Evolutionary conservation across 2,113 vertebrate genomes (phyloP).

Genomic region (Opisthocomus hoazin): DNA sequence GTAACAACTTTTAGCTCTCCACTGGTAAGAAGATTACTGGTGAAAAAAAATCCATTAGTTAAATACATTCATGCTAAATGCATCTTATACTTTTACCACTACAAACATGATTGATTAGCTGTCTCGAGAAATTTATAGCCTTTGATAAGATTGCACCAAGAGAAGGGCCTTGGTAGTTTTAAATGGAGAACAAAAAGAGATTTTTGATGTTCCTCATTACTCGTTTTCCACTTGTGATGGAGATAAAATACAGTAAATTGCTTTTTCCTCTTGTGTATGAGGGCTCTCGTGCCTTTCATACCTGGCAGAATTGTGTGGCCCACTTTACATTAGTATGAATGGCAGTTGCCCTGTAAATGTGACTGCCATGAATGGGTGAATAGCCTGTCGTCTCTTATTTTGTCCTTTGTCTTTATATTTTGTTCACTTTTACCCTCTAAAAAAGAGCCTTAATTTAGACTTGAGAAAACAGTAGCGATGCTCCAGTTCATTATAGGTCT

Average conservation of each 20-base stretch:
- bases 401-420: conserved; percentile 45
- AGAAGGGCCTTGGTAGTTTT: neutral
- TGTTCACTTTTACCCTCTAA: conserved; percentile 11
- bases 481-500: neutral
- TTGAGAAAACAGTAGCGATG: neutral
- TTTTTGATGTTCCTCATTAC: neutral
- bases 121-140: neutral
- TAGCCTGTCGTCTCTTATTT: neutral
- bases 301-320: conserved; percentile 11
- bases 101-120: neutral
- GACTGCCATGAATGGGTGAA: neutral
- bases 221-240: conserved; percentile 3
- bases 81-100: neutral
- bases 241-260: conserved; percentile 43
- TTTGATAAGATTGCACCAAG: neutral
- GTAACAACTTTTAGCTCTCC: neutral
- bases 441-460: conserved; percentile 2
- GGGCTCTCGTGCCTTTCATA: conserved; percentile 40
- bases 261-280: conserved; percentile 19
- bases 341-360: conserved; percentile 14
- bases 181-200: neutral
- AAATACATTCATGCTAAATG: neutral
- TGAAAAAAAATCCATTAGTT: neutral
- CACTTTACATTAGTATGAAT: neutral
- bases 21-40: neutral